Evolutionary conservation across 2,797 vertebrate species (phyloP).

Genomic region (Pantherophis alleghaniensis): DNA sequence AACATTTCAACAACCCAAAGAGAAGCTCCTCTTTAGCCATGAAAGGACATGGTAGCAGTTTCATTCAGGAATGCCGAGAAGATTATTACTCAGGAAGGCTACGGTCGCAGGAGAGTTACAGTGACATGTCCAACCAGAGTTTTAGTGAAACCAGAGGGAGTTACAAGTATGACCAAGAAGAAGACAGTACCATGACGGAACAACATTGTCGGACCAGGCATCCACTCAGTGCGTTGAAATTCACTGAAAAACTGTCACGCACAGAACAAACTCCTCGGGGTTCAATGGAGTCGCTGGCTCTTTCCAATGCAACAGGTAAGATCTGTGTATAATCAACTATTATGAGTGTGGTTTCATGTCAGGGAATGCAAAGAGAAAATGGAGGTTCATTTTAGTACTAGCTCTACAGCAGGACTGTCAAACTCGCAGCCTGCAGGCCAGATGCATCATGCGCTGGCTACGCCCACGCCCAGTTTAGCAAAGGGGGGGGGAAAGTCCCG

Average conservation of each 20-base stretch:
- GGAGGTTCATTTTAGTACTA: background rate
- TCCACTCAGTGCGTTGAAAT: conserved; percentile 91
- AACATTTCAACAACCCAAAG: conserved; percentile 85
- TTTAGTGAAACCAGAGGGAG: conserved; percentile 85
- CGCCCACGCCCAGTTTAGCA: too few species aligned
- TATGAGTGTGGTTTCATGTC: background rate
- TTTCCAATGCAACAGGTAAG: conserved; percentile 91
- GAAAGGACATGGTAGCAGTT: conserved; percentile 87
- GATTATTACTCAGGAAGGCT: conserved; percentile 87
- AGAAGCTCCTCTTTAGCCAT: conserved; percentile 83
- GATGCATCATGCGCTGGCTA: too few species aligned
- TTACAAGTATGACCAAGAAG: conserved; percentile 87
- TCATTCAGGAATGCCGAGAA: conserved; percentile 84
- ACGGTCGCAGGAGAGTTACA: conserved; percentile 88
- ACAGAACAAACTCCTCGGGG: conserved; percentile 90
- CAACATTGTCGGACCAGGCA: conserved; percentile 89
- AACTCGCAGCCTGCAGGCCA: too few species aligned
- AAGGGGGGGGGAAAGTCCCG: too few species aligned
- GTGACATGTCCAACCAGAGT: conserved; percentile 83
- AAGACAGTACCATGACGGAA: conserved; percentile 73
- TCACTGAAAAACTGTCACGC: conserved; percentile 87
- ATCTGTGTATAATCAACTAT: background rate
- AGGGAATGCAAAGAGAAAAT: background rate
- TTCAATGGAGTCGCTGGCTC: conserved; percentile 92
- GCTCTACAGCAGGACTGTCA: background rate